phyloP scores from a whole-genome alignment of 2,113 vertebrate genomes.

The Peromyscus polionotus region DNA sequence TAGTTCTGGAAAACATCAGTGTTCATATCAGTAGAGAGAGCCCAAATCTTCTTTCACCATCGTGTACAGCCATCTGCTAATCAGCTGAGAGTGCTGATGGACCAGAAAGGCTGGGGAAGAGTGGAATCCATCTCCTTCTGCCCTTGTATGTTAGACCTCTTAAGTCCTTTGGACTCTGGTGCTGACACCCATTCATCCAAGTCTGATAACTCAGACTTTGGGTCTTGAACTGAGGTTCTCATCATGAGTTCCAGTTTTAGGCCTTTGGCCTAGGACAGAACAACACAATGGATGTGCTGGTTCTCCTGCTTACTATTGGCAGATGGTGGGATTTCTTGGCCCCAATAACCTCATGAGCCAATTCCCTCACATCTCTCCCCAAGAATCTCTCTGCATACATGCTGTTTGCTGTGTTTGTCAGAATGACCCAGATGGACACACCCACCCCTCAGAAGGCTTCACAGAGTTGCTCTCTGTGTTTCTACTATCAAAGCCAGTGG shows the following conservation, averaged over 20 bases:
- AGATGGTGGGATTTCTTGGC: too few species aligned
- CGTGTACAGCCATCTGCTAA: fast-evolving
- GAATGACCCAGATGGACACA: neutral
- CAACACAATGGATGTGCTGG: too few species aligned
- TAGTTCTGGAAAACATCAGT: neutral
- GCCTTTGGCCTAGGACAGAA: neutral
- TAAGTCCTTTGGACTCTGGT: too few species aligned
- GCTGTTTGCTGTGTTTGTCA: neutral
- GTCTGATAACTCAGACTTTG: neutral
- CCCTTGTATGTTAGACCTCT: too few species aligned
- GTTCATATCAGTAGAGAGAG: neutral
- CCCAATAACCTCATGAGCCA: neutral
- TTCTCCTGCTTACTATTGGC: neutral
- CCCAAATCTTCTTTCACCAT: fast-evolving
- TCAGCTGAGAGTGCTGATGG: neutral
- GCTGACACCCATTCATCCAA: neutral
- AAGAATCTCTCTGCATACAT: fast-evolving
- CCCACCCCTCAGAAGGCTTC: neutral
- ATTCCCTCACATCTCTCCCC: too few species aligned
- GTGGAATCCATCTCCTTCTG: too few species aligned
- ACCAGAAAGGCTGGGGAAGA: neutral
- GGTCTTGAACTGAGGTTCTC: neutral
- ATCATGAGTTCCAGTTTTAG: neutral
- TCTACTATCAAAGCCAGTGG: neutral
- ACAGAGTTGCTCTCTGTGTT: neutral